Percentiles rank a stretch among this genome's conserved stretches.
Evolutionary conservation across 2,113 vertebrate genomes (phyloP).

Genomic region (Brachypteracias leptosomus): DNA sequence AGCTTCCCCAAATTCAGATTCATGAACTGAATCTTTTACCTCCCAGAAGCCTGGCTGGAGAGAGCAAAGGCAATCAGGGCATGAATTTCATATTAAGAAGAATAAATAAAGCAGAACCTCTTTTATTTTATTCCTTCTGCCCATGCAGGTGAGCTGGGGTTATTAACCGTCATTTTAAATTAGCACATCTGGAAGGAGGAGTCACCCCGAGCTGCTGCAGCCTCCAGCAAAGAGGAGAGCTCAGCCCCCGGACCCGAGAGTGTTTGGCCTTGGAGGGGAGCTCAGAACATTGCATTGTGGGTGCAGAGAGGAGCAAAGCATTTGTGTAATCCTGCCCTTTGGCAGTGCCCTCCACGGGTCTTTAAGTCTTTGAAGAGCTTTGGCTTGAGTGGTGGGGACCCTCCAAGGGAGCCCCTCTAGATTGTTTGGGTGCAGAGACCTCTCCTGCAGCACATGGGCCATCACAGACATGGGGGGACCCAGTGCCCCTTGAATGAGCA

Average conservation of each 20-base stretch:
- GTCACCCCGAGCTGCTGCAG: neutral
- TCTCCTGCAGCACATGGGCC: neutral
- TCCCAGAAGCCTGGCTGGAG: slow-evolving; percentile 20
- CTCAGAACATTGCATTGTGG: neutral
- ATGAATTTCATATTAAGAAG: slow-evolving; percentile 68
- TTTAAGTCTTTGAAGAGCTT: neutral
- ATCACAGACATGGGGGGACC: rapidly evolving
- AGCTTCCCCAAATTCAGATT: slow-evolving; percentile 59
- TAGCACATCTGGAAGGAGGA: neutral
- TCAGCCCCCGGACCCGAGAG: neutral
- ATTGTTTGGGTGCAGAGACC: rapidly evolving
- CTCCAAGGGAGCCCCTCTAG: neutral
- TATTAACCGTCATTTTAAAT: neutral
- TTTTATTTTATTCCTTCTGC: slow-evolving; percentile 12
- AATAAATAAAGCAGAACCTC: slow-evolving; percentile 62
- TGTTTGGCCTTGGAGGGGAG: neutral
- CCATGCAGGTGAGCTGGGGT: neutral
- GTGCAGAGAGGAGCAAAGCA: neutral
- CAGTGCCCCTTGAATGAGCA: rapidly evolving
- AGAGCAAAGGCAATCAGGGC: slow-evolving; percentile 55
- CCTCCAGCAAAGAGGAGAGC: neutral
- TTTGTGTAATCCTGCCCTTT: neutral
- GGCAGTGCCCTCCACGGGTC: neutral
- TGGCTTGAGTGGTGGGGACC: rapidly evolving
- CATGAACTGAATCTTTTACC: slow-evolving; percentile 45